phyloP scores from a whole-genome alignment of 2,888 invertebrate genomes.

The Napeogenes inachia region DNA sequence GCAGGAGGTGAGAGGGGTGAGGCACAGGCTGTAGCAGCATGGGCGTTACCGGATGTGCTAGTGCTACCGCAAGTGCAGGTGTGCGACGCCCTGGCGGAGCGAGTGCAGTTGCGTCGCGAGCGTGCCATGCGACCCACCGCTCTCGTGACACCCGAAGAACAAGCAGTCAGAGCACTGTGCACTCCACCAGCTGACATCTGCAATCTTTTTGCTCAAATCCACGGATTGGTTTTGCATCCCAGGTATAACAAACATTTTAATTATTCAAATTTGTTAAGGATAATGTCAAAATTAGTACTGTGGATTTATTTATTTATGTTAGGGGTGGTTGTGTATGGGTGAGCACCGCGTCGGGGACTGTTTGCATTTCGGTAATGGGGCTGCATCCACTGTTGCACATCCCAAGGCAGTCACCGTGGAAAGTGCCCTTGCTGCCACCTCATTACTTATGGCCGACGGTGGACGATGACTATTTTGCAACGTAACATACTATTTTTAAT shows the following conservation, averaged over 20 bases:
- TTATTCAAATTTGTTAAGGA: too few relatives aligned
- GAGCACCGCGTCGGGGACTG: conserved; percentile 40
- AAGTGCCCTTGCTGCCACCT: conserved; percentile 20
- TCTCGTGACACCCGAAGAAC: conserved; percentile 23
- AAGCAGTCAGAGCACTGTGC: background rate
- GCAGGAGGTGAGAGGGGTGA: conserved; percentile 33
- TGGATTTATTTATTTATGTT: too few relatives aligned
- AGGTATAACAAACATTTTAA: conserved; percentile 30
- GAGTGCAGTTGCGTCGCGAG: conserved; percentile 30
- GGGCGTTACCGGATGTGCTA: conserved; percentile 36
- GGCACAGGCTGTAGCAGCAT: conserved; percentile 37
- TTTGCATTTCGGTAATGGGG: conserved; percentile 45
- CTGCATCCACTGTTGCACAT: conserved; percentile 42
- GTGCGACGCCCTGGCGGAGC: conserved; percentile 29
- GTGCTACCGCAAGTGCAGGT: conserved; percentile 33
- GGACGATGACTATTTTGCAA: conserved; percentile 38
- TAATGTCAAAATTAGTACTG: too few relatives aligned
- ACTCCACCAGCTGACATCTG: background rate
- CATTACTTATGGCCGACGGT: conserved; percentile 46
- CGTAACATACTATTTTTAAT: conserved; percentile 32
- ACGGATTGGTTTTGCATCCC: conserved; percentile 43
- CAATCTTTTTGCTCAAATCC: conserved; percentile 32
- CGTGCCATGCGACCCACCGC: conserved; percentile 32
- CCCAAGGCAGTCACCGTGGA: conserved; percentile 18
- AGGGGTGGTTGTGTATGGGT: conserved; percentile 53